phyloP scores from a whole-genome alignment of 1,140 invertebrate genomes.

The Hestina assimilis region DNA sequence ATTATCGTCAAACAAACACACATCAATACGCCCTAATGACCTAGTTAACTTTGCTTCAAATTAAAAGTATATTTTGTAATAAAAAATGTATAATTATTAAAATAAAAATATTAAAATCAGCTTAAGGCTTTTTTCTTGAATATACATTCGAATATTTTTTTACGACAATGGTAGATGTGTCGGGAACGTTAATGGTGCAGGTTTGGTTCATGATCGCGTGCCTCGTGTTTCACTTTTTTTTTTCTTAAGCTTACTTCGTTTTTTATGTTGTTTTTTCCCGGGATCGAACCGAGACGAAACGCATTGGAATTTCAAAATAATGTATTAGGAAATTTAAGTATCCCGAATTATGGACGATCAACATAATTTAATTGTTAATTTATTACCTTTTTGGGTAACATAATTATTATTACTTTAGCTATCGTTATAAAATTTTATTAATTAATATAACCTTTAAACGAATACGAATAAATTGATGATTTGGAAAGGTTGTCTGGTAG shows the following conservation, averaged over 20 bases:
- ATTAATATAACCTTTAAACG: too few species aligned
- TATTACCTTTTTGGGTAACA: too few species aligned
- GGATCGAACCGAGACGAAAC: conserved; percentile 20
- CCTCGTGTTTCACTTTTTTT: conserved; percentile 36
- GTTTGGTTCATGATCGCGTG: conserved; percentile 62
- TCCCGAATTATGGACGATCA: background rate
- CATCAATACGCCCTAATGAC: too few species aligned
- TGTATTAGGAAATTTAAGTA: conserved; percentile 6
- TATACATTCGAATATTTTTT: conserved; percentile 40
- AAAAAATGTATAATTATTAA: background rate
- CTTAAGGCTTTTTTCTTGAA: background rate
- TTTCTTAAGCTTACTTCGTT: conserved; percentile 24
- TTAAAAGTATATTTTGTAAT: background rate
- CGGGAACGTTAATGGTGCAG: conserved; percentile 55
- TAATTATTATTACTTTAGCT: too few species aligned
- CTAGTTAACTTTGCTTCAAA: too few species aligned
- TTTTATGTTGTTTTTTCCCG: conserved; percentile 18
- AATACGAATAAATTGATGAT: too few species aligned
- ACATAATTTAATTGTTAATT: too few species aligned
- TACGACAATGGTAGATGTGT: conserved; percentile 53
- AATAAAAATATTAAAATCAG: background rate
- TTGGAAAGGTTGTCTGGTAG: too few species aligned
- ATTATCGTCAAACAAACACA: too few species aligned
- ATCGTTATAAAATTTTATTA: too few species aligned
- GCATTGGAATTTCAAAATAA: conserved; percentile 25